Percentiles rank a stretch among this genome's conserved stretches.
phyloP scores from a whole-genome alignment of 2,888 invertebrate genomes.

The Hymenopus coronatus region DNA sequence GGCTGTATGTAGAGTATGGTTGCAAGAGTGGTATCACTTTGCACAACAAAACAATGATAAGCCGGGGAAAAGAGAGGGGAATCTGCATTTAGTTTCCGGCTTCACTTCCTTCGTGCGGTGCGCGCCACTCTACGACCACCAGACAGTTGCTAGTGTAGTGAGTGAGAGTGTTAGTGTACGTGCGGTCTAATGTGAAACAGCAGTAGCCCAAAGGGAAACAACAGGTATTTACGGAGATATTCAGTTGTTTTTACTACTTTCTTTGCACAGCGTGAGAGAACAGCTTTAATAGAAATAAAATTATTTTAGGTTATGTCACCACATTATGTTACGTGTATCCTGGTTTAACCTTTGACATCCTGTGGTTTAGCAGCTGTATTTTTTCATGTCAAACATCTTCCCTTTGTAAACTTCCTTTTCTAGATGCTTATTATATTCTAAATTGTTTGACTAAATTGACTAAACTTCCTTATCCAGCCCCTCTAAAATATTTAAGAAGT shows the following conservation, averaged over 20 bases:
- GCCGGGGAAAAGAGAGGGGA: background rate
- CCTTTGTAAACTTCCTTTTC: too few relatives aligned
- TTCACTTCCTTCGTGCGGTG: background rate
- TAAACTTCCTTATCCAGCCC: too few relatives aligned
- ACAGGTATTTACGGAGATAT: background rate
- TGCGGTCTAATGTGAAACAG: background rate
- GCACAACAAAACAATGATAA: background rate
- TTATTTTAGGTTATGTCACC: background rate
- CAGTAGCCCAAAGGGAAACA: background rate
- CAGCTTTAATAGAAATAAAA: background rate
- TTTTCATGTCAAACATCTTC: too few relatives aligned
- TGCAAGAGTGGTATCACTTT: background rate
- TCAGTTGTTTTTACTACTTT: background rate
- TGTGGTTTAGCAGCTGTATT: too few relatives aligned
- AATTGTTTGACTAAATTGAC: too few relatives aligned
- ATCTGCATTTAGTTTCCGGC: slow-evolving; percentile 8
- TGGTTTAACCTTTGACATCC: too few relatives aligned
- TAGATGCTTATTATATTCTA: too few relatives aligned
- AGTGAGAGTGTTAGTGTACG: background rate
- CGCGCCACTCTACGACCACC: background rate
- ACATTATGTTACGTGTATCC: background rate
- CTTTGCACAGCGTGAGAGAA: background rate
- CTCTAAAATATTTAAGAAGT: too few relatives aligned
- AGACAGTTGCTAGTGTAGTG: background rate
- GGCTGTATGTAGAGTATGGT: background rate